phyloP scores from a whole-genome alignment of 1,140 invertebrate genomes.

The Trichogramma pretiosum region DNA sequence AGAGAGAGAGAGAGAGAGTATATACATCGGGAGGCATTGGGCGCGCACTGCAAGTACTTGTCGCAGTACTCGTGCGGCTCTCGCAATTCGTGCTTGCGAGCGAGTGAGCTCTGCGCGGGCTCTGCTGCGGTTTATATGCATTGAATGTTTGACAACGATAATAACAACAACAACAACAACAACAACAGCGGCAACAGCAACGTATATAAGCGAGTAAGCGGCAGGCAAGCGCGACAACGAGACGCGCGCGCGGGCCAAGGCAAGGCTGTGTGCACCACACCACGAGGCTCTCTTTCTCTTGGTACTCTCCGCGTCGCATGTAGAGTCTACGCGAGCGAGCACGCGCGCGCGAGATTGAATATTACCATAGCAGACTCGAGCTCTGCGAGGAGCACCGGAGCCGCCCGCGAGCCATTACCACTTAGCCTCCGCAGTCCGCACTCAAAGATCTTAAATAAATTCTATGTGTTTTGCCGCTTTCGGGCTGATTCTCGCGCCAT shows the following conservation, averaged over 20 bases:
- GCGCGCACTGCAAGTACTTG: neutral
- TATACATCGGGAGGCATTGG: neutral
- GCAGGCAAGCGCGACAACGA: too few species aligned
- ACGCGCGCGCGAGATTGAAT: conserved; percentile 4
- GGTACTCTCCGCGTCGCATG: too few species aligned
- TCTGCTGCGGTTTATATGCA: neutral
- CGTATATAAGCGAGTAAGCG: too few species aligned
- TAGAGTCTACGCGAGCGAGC: neutral
- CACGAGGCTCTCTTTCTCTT: too few species aligned
- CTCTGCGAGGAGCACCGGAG: neutral
- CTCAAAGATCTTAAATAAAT: conserved; percentile 14
- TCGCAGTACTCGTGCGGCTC: neutral
- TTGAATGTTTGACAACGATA: conserved; percentile 5
- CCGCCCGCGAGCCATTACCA: neutral
- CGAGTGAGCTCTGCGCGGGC: neutral
- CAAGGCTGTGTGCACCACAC: too few species aligned
- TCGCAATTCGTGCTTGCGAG: neutral
- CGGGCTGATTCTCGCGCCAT: conserved; percentile 1
- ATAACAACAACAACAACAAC: conserved; percentile 2
- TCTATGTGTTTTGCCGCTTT: conserved; percentile 14
- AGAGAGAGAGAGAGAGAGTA: conserved; percentile 2
- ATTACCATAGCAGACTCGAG: conserved; percentile 3
- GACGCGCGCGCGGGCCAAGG: neutral
- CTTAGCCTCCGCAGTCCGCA: neutral
- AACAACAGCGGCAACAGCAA: too few species aligned